Base-by-base conservation (phyloP, 2,888 invertebrate species). In the Plagodis dolabraria region DNA sequence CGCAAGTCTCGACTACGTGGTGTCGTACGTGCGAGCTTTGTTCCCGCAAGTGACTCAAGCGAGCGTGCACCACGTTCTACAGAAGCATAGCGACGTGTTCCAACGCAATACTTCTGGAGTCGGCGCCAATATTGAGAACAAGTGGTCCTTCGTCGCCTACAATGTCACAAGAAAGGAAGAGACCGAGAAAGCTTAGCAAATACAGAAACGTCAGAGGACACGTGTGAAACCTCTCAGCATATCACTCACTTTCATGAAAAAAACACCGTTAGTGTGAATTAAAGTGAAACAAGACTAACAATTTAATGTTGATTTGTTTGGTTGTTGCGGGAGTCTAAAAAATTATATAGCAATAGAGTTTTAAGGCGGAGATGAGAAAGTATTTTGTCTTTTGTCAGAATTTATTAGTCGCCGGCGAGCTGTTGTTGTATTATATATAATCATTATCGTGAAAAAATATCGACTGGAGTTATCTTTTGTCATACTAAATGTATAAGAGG, bases 1-100 rank as follows among this genome's bases (percentile, higher is more conserved):
- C 48, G 98, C 98, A 1, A 97, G 96, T 60, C 94, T 97, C 2
- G 98, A 97, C 82, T 97, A 97, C 86, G 96, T 99, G 66, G 97
- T 97, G 94, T 97, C 97, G 7, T 99, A 98, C 87, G 94, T 99
- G 33, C 96, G 97, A 75, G 97, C 96, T 77, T 92, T 97, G 68
- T 96, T 97, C 74, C 93, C 96, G 2, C 93, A 93, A 69, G 90
- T 96, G 50, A 94, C 96, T 61, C 95, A 96, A 49, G 94, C 95
- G 44, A 96, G 96, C 67, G 95, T 98, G 10, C 97, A 97, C 85
- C 93, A 94, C 66, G 93, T 98, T 33, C 94, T 98, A 79, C 94
- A 95, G 73, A 95, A 95, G 76, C 97, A 97, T 83, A 94, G 95
- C 0, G 95, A 95, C 70, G 95, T 98, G 38, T 99, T 98, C 85